Evolutionary conservation across 2,888 invertebrate genomes (phyloP), one percentile per base, ranked within the genome.

Genomic region (Chrysina gloriosa): DNA sequence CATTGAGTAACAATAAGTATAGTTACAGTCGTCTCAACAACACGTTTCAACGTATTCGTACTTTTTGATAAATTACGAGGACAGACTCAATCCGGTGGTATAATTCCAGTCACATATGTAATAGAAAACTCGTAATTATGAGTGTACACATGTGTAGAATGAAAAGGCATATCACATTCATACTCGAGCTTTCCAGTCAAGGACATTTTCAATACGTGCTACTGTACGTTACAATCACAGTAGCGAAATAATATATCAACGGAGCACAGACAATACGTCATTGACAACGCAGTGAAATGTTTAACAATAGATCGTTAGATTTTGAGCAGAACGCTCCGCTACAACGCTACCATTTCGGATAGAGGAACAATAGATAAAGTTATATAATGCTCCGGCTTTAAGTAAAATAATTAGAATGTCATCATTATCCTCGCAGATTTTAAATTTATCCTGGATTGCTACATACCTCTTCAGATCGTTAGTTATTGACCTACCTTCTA

Each of bases 191-290:
- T 5, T 5, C 11, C n/a, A 42, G 2, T 5, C 2, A n/a, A 2
- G 7, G 11, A 11, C 14, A 5, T 23, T 48, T 45, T 45, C 45
- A 45, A 45, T 45, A 9, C 19, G 14, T 45, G 9, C 21, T 19
- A 31, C 16, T 52, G 27, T 21, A 31, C n/a, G n/a, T 54, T 21
- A 66, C 29, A 63, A 56, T 63, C 68, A 42, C 45, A 63, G 23
- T 23, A 48, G 14, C 21, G 64, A 63, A 42, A 63, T 54, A 63
- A 64, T 64, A 68, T 54, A 64, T 68, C 56, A 56, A 54, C 45
- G 34, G 34, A 16, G 47, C 56, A 68, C 47, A 54, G 23, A 68
- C 68, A 68, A 68, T 68, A 56, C 64, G 50, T 68, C 63, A 68
- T 63, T 56, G 68, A 63, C 64, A 56, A 47, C 54, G 36, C 39